phyloP scores from a whole-genome alignment of 1,140 invertebrate species.

The Trichogramma pretiosum region DNA sequence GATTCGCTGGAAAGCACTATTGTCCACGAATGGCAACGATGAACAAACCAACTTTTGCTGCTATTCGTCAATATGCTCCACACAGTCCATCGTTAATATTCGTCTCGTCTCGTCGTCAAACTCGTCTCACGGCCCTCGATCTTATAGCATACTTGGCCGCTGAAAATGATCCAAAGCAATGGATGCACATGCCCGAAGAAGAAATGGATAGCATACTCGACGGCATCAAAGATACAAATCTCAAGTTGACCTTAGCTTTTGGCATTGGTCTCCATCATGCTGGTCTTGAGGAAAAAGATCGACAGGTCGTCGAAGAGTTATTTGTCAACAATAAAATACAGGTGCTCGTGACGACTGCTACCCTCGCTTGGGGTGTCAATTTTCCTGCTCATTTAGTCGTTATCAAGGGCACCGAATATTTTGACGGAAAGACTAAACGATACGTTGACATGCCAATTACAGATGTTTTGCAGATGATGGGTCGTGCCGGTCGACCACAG shows the following conservation, averaged over 20 bases:
- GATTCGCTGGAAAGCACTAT: slow-evolving; percentile 94
- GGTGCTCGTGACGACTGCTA: slow-evolving; percentile 95
- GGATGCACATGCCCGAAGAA: slow-evolving; percentile 79
- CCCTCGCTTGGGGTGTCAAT: slow-evolving; percentile 98
- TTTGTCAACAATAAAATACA: slow-evolving; percentile 98
- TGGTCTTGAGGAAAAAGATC: slow-evolving; percentile 83
- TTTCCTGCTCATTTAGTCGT: slow-evolving; percentile 90
- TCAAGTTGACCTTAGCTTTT: slow-evolving; percentile 90
- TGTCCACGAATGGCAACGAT: slow-evolving; percentile 99
- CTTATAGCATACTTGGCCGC: slow-evolving; percentile 87
- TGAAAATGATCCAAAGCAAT: slow-evolving; percentile 90
- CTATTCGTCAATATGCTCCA: slow-evolving; percentile 87
- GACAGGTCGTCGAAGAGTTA: slow-evolving; percentile 85
- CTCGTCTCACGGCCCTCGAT: slow-evolving; percentile 91
- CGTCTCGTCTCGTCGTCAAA: slow-evolving; percentile 96
- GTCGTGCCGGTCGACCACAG: slow-evolving; percentile 90
- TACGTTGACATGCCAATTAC: slow-evolving; percentile 99
- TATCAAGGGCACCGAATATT: slow-evolving; percentile 90
- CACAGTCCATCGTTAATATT: slow-evolving; percentile 87
- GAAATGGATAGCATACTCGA: slow-evolving; percentile 72
- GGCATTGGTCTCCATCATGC: slow-evolving; percentile 99
- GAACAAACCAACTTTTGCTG: slow-evolving; percentile 98
- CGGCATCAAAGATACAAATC: slow-evolving; percentile 80
- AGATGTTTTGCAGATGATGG: slow-evolving; percentile 99
- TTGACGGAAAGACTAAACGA: slow-evolving; percentile 89